Evolutionary conservation across 2,888 invertebrate genomes (phyloP).

Genomic region (Meiosimyza decipiens): DNA sequence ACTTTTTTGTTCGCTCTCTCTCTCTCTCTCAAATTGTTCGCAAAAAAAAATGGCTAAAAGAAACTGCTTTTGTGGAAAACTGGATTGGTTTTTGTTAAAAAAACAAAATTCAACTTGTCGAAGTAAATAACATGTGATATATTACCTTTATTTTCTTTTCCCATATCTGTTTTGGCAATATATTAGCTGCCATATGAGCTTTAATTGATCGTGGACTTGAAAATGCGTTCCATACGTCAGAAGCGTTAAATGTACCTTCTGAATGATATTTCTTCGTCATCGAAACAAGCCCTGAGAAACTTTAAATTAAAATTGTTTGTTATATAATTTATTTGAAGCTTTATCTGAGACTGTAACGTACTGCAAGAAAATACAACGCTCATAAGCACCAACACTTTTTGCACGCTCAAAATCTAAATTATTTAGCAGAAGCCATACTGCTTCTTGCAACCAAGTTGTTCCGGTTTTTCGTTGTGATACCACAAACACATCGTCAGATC

Average conservation of each 20-base stretch:
- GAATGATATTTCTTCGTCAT: background rate
- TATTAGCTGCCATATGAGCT: too few species aligned
- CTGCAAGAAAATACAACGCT: conserved; percentile 45
- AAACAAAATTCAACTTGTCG: too few species aligned
- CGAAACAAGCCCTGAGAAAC: too few species aligned
- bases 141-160: conserved; percentile 45
- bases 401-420: conserved; percentile 47
- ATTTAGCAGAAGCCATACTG: conserved; percentile 49
- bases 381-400: conserved; percentile 13
- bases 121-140: background rate
- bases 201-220: background rate
- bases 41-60: too few species aligned
- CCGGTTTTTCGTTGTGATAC: conserved; percentile 47
- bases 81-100: too few species aligned
- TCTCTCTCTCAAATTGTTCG: too few species aligned
- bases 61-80: too few species aligned
- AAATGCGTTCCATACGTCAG: background rate
- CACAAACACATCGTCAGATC: conserved; percentile 46
- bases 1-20: too few species aligned
- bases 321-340: too few species aligned
- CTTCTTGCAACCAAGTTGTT: conserved; percentile 49
- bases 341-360: conserved; percentile 1
- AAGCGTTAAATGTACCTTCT: background rate
- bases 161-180: conserved; percentile 44
- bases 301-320: too few species aligned